Evolutionary conservation across 2,113 vertebrate species (phyloP).

Genomic region (Octodon degus): DNA sequence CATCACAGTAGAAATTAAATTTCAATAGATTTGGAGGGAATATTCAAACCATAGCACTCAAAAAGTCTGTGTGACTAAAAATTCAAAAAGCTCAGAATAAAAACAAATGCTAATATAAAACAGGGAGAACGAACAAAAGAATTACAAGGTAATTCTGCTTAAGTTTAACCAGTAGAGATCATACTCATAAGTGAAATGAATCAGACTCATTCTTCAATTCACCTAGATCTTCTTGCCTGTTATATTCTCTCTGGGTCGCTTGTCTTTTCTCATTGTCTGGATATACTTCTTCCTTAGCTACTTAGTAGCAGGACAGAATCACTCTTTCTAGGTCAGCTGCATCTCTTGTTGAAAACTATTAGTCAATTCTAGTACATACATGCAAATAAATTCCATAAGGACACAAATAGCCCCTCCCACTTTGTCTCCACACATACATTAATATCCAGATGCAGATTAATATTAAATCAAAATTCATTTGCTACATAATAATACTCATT

Average conservation of each 20-base stretch:
- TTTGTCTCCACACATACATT: not conserved
- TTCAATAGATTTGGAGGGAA: not conserved
- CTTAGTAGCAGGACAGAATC: not conserved
- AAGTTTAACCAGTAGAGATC: not conserved
- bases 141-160: not conserved
- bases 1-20: not conserved
- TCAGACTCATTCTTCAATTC: not conserved
- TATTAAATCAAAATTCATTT: constrained; percentile 6
- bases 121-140: not conserved
- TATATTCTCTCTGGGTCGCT: not conserved
- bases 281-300: not conserved
- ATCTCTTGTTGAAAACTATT: constrained; percentile 16
- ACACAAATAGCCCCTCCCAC: not conserved
- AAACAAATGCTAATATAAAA: not conserved
- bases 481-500: not conserved
- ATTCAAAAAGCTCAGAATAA: constrained; percentile 44
- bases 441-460: not conserved
- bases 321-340: not conserved
- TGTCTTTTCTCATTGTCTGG: not conserved
- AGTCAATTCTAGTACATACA: not conserved
- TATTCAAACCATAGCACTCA: not conserved
- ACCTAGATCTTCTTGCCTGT: not conserved
- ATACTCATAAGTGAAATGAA: too few relatives aligned
- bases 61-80: constrained; percentile 27
- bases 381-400: not conserved